Evolutionary conservation across 2,888 invertebrate genomes (phyloP), one percentile per base, ranked within the genome.

Genomic region (Geophilus truncorum): DNA sequence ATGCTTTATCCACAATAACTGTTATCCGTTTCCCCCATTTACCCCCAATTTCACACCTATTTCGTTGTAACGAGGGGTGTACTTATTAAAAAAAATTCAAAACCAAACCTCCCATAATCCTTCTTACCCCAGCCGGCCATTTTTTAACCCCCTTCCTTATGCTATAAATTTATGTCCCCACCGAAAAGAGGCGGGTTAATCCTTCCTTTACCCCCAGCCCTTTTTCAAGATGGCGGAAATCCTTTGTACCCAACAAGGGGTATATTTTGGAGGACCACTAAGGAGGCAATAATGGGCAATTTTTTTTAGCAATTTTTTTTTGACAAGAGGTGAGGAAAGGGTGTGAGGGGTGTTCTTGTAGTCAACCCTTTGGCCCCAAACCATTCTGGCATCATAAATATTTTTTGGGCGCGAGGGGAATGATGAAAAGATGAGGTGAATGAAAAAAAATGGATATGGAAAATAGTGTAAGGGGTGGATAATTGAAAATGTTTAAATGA

Each of bases 101-200:
- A 45, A 45, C 45, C 45, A 15, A 45, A 45, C 45, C 45, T 28
- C 62, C 62, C 62, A 62, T 62, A 62, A 62, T 62, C 62, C 62
- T 62, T 62, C 62, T 62, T 62, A 62, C 62, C 62, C 62, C 62
- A 62, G 62, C 62, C 62, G 10, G 62, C 62, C 62, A 62, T 62
- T 62, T 62, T 62, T 62, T 57, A 62, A 62, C 62, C 62, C 62
- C 62, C 62, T 62, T 28, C 62, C 25, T 62, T 62, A 62, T 62
- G 62, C 62, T 62, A 62, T 62, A 62, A 62, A 62, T 62, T 62
- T 25, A 62, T 62, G 62, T 62, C 62, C 62, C 62, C 62, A 62
- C 62, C 23, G 25, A 62, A 45, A 62, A 62, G 62, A 62, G 62
- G 62, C 62, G 62, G 62, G 62, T 62, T 62, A 62, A 62, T 62